Base-by-base conservation (phyloP, 2,113 vertebrate species). In the Corydoras maculifer region DNA sequence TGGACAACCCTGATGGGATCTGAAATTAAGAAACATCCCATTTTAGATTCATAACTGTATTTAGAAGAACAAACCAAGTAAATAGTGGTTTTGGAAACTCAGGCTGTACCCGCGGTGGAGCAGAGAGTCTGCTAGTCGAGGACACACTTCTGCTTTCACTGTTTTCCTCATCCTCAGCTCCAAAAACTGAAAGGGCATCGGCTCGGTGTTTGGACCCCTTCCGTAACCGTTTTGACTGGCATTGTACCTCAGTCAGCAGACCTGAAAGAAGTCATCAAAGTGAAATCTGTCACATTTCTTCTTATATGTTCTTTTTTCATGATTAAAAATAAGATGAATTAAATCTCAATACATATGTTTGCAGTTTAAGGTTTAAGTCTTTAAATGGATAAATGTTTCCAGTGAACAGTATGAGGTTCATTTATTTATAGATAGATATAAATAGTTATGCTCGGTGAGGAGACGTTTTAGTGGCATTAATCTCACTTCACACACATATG, bases 231-330 rank as follows among this genome's bases (percentile, higher is more conserved):
- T 97, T 98, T 73, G 94, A 98, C 73, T 95, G 94, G 80, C 94
- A 95, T 77, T 98, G 96, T 50, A 97, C 93, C 87, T 98, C 94
- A 7, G 94, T 97, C 81, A 97, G 85, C 77, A 98, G 89, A 82
- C 93, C 94, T 92, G 75, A 78, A 25, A 18, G 8, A 3, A 0
- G 0, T 66, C 15, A 69, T 9, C n/a, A 31, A 61, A 29, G 9
- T 55, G 57, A 9, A 58, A 49, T 51, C 31, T 29, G 7, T 57
- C 48, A 12, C 18, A 50, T 9, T 5, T 11, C 35, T 2, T 43
- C 35, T 43, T 4, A 43, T 43, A 8, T 43, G 7, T 4, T 43
- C 4, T 43, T 2, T 43, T 43, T 43, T 43, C 2, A 43, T 5
- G 35, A 43, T 43, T 8, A 43, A 4, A 4, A 43, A 43, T 43